A percentile compares a stretch with the other conserved stretches of the same genome.
These are phyloP conservation scores for Sander lucioperca DNA, from an alignment of 2,113 vertebrate genomes.

Conservation along the genomic window DNA sequence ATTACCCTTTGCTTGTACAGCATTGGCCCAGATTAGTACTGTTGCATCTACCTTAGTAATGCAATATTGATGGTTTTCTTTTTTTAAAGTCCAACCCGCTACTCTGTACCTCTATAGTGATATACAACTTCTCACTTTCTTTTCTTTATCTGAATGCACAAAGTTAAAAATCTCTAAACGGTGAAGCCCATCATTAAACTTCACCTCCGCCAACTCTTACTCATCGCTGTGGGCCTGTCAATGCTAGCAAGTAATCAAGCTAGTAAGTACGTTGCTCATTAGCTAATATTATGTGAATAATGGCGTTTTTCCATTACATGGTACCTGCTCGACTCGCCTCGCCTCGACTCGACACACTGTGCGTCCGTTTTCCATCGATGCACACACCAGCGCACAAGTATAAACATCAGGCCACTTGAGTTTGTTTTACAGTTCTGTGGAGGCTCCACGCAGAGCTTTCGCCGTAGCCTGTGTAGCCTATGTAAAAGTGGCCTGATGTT, in stretches of 20 bases:
- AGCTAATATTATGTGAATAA: neutral
- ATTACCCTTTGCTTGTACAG: constrained; percentile 9
- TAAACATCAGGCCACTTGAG: no score
- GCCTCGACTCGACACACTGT: no score
- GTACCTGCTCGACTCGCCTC: no score
- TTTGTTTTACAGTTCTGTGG: no score
- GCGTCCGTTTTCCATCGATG: no score
- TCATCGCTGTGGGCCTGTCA: neutral
- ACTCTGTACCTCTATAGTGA: constrained; percentile 3
- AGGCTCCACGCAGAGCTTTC: no score
- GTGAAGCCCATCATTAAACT: neutral
- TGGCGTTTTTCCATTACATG: no score
- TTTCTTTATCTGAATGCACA: constrained; percentile 25
- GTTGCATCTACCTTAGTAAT: constrained; percentile 3
- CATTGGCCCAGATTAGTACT: constrained; percentile 6
- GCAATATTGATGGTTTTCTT: neutral
- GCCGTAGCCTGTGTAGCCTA: no score
- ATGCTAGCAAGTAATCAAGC: neutral
- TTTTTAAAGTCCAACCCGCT: no score
- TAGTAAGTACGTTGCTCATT: neutral
- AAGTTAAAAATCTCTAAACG: neutral
- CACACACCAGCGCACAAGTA: no score
- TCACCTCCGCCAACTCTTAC: neutral
- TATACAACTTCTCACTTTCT: constrained; percentile 2
- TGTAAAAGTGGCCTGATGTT: no score